Base-by-base conservation (phyloP, 2,888 invertebrate genomes). In the Vesta saturnalis region DNA sequence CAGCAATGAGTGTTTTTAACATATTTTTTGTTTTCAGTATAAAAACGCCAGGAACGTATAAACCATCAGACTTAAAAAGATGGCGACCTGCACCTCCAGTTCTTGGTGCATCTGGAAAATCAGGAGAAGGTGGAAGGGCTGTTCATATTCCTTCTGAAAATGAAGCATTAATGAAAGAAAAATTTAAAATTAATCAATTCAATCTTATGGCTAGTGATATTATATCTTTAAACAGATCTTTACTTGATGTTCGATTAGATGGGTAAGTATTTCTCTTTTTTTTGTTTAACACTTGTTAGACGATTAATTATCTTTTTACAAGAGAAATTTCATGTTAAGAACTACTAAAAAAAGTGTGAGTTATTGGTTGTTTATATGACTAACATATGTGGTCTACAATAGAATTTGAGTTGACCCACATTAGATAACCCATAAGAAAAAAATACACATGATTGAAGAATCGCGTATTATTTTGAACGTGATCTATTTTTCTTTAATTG, bases 181-280 rank as follows among this genome's bases (percentile, higher is more conserved):
- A 95, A 83, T 99, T 99, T 85, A 96, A 97, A 84, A 90, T 98
- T 80, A 99, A 99, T 86, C 99, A 99, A 87, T 99, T 99, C 86
- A 99, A 99, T 86, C 87, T 99, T 76, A 86, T 98, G 83, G 99
- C 99, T 74, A 97, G 97, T 83, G 98, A 99, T 84, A 93, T 95
- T 91, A 97, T 99, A 80, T 96, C 97, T 71, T 85, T 99, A 72
- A 99, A 99, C 86, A 89, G 99, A 78, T 96, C 96, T 5, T 88
- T 99, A 64, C 92, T 94, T 21, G 99, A 99, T 85, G 96, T 98
- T 73, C 87, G 99, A 80, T 90, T 97, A 82, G 93, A 93, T 73
- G 94, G 94, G 94, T 97, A 85, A 90, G 91, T 88, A 21, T 49
- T n/a, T n/a, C n/a, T n/a, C n/a, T n/a, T 30, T 8, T 19, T 56